Evolutionary conservation across 2,113 vertebrate species (phyloP).

Genomic region (Mesocricetus auratus): DNA sequence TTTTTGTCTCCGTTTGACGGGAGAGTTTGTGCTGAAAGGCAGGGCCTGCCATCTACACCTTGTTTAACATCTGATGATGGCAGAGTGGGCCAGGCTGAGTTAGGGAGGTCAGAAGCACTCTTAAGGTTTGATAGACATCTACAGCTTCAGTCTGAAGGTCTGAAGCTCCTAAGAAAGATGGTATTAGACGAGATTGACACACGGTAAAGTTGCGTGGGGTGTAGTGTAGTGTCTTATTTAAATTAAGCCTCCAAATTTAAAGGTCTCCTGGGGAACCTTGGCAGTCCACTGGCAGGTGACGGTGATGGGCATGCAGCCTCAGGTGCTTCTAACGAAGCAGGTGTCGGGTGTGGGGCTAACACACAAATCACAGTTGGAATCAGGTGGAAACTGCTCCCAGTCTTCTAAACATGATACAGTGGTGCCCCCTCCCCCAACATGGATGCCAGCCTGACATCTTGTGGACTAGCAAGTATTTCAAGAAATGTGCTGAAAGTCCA

Average conservation of each 20-base stretch:
- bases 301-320: neutral
- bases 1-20: neutral
- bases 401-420: neutral
- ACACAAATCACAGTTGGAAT: neutral
- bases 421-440: neutral
- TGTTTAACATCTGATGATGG: neutral
- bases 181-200: neutral
- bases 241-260: neutral
- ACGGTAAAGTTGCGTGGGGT: neutral
- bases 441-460: neutral
- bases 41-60: neutral
- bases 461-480: neutral
- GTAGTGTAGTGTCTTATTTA: neutral
- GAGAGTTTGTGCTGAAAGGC: neutral
- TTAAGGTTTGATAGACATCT: rapidly evolving
- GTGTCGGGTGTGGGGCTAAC: neutral
- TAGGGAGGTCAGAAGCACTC: neutral
- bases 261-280: neutral
- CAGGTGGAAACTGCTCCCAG: neutral
- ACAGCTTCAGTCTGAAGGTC: neutral
- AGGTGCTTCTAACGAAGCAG: neutral
- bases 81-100: neutral
- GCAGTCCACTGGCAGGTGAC: too few species aligned
- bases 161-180: neutral
- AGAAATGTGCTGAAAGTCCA: neutral